phyloP scores from a whole-genome alignment of 2,888 invertebrate genomes.

The Drosophila cracens region DNA sequence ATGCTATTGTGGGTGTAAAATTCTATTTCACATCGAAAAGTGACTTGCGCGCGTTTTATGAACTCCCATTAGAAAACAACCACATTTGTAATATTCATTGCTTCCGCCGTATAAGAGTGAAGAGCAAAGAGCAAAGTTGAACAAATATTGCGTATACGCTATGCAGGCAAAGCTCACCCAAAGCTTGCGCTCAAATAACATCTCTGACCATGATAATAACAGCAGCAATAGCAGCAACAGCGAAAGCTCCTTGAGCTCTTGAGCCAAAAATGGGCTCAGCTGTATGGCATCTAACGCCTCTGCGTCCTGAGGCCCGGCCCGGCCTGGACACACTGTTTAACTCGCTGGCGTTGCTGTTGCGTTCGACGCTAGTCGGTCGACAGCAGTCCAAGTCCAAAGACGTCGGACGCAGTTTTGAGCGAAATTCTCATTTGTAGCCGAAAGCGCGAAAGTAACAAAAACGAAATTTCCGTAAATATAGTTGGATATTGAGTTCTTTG shows the following conservation, averaged over 20 bases:
- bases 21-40: not conserved
- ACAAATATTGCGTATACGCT: constrained; percentile 58
- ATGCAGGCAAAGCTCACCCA: constrained; percentile 35
- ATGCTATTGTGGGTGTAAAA: not conserved
- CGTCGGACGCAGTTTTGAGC: constrained; percentile 50
- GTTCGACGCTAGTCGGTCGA: constrained; percentile 60
- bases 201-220: constrained; percentile 8
- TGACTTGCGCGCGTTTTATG: not conserved
- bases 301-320: constrained; percentile 37
- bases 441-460: constrained; percentile 30
- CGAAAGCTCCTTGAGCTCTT: constrained; percentile 38
- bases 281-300: constrained; percentile 43
- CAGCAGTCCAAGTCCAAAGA: constrained; percentile 72
- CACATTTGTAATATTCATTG: constrained; percentile 4
- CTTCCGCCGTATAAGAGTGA: constrained; percentile 18
- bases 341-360: constrained; percentile 19
- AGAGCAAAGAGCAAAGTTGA: constrained; percentile 33
- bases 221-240: not conserved
- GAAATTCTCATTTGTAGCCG: constrained; percentile 33
- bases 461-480: constrained; percentile 6
- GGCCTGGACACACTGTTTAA: constrained; percentile 20
- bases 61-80: constrained; percentile 4
- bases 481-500: not conserved
- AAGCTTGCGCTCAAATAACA: constrained; percentile 36
- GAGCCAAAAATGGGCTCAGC: constrained; percentile 40